A percentile compares a stretch with the other conserved stretches of the same genome.
Evolutionary conservation across 2,888 invertebrate species (phyloP).

Genomic region (Colletes collaris): DNA sequence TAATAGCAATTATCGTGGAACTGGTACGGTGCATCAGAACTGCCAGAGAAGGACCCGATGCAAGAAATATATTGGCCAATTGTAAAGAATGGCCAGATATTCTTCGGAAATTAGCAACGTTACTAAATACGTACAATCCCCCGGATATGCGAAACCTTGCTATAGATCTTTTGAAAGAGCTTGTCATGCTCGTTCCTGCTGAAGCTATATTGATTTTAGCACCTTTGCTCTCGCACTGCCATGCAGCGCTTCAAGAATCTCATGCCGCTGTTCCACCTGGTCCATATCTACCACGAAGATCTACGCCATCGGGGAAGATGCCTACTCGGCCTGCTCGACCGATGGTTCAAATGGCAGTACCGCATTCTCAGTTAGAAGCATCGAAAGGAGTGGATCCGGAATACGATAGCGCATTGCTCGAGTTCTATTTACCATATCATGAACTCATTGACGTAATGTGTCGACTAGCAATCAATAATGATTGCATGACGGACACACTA

Average conservation of each 20-base stretch:
- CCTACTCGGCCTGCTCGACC: conserved; percentile 90
- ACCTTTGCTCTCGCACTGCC: conserved; percentile 93
- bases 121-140: conserved; percentile 95
- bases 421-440: conserved; percentile 94
- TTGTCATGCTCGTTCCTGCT: conserved; percentile 90
- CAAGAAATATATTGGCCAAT: conserved; percentile 87
- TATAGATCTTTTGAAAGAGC: conserved; percentile 91
- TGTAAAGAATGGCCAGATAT: conserved; percentile 96
- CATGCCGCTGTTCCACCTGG: conserved; percentile 89
- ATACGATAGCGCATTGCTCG: conserved; percentile 89
- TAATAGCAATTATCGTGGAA: conserved; percentile 91
- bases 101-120: conserved; percentile 92
- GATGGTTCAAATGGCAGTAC: conserved; percentile 94
- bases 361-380: conserved; percentile 89
- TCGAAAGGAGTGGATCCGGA: conserved; percentile 90
- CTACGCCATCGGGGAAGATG: conserved; percentile 86
- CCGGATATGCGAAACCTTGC: conserved; percentile 92
- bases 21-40: conserved; percentile 89
- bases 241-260: conserved; percentile 90
- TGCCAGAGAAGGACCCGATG: conserved; percentile 87
- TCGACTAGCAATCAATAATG: conserved; percentile 94
- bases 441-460: conserved; percentile 94
- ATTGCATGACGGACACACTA: conserved; percentile 93
- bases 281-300: conserved; percentile 90
- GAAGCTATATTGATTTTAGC: conserved; percentile 93